Conservation (phyloP, 2,113 vertebrate genomes). For the Meles meles region DNA sequence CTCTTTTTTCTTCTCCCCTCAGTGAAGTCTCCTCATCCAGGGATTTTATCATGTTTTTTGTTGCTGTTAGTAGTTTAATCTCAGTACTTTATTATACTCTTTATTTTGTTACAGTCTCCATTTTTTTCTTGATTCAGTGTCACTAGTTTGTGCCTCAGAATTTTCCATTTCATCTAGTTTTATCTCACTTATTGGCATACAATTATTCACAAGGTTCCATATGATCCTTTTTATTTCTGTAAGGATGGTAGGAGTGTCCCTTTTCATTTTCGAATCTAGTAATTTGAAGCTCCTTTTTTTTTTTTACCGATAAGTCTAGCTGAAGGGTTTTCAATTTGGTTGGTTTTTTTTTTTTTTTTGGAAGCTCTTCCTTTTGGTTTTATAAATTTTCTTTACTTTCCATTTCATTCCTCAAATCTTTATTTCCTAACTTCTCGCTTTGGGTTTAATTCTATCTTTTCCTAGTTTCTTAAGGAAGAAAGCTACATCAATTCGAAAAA, state of each 20-base stretch:
- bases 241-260: background rate
- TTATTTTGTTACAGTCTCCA: background rate
- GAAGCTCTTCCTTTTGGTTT: background rate
- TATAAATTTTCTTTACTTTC: background rate
- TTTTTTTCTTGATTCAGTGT: background rate
- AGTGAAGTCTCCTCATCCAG: background rate
- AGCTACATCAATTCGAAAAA: background rate
- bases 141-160: background rate
- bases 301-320: background rate
- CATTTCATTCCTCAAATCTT: background rate
- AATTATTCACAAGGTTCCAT: background rate
- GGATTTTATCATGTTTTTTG: background rate
- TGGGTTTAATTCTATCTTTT: background rate
- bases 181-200: background rate
- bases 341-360: background rate
- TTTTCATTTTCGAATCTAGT: background rate
- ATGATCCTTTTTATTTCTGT: background rate
- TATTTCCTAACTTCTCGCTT: background rate
- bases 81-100: background rate
- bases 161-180: background rate
- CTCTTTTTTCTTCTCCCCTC: background rate
- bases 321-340: background rate
- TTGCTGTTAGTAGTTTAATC: background rate
- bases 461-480: background rate
- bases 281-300: background rate